Base-by-base conservation (phyloP, 2,797 vertebrate genomes). In the Ctenosaura bakeri region DNA sequence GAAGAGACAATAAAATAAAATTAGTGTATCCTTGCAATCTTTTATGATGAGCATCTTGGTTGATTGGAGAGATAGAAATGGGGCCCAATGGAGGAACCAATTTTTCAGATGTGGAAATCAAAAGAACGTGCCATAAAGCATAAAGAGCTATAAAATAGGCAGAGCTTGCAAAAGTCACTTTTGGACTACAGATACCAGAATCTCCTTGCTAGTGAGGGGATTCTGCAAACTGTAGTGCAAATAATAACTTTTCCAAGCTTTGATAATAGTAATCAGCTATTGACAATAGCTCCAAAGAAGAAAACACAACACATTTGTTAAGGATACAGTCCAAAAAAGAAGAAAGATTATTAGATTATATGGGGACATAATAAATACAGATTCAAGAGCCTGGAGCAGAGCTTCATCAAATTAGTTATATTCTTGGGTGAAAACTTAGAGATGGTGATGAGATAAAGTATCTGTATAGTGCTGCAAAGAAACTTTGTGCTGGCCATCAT, bases 281-380 rank as follows among this genome's bases (percentile, higher is more conserved):
- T 79, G 1, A 35, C 50, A 69, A 85, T 71, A 59, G 35, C 29
- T 66, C 35, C 14, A 42, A 69, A 80, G 12, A 86, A 42, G 52
- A 85, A 89, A 73, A 20, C 18, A 38, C 16, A 32, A 78, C 20
- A 14, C 18, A n/a, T 71, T 79, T 78, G 66, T n/a, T 64, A 83
- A 83, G 18, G 20, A 6, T 73, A 73, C 5, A 54, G 4, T 85
- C 4, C 59, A 84, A 85, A 16, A 84, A 52, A 54, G 42, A 66
- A 85, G 6, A 85, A 42, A 79, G 35, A 80, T 46, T 32, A 90
- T 85, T 85, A 69, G 64, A 85, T 85, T 85, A 79, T 42, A 42
- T 54, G 26, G 4, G 20, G 2, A 66, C 35, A 85, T 80, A 73
- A 80, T 69, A 56, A 89, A 90, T 80, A 85, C 26, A 85, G n/a